These are phyloP conservation scores for Pseudococcus viburni DNA, from an alignment of 2,888 invertebrate species.

Conservation along the genomic window DNA sequence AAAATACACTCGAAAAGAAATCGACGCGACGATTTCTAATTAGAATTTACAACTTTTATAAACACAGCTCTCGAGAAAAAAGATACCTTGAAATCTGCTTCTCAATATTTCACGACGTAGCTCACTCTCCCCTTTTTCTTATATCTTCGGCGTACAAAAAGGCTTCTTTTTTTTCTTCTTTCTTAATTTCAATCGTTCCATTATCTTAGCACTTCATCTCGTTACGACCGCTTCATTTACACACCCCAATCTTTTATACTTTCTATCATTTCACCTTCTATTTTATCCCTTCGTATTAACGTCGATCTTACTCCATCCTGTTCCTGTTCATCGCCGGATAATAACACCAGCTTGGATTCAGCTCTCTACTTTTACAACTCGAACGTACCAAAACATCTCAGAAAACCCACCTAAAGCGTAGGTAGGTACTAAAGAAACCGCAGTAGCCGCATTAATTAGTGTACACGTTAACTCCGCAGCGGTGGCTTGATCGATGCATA, in stretches of 20 bases:
- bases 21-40: slow-evolving; percentile 38
- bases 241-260: slow-evolving; percentile 42
- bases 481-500: not conserved
- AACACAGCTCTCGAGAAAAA: not conserved
- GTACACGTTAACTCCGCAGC: not conserved
- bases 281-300: not conserved
- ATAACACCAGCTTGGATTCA: not conserved
- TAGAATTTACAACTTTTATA: slow-evolving; percentile 32
- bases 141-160: not conserved
- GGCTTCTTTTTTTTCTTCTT: not conserved
- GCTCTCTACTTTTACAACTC: not conserved
- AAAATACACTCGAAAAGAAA: not conserved
- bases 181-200: slow-evolving; percentile 57
- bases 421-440: not conserved
- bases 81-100: not conserved
- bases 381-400: not conserved
- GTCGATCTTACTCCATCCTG: slow-evolving; percentile 32
- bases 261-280: slow-evolving; percentile 36
- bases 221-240: slow-evolving; percentile 56
- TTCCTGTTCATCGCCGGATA: not conserved
- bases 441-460: slow-evolving; percentile 58
- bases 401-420: not conserved
- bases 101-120: slow-evolving; percentile 27
- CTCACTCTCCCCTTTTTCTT: not conserved
- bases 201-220: slow-evolving; percentile 49